A percentile compares a stretch with the other conserved stretches of the same genome.
Conservation (phyloP, 2,888 invertebrate genomes). For the Thymelicus lineola region DNA sequence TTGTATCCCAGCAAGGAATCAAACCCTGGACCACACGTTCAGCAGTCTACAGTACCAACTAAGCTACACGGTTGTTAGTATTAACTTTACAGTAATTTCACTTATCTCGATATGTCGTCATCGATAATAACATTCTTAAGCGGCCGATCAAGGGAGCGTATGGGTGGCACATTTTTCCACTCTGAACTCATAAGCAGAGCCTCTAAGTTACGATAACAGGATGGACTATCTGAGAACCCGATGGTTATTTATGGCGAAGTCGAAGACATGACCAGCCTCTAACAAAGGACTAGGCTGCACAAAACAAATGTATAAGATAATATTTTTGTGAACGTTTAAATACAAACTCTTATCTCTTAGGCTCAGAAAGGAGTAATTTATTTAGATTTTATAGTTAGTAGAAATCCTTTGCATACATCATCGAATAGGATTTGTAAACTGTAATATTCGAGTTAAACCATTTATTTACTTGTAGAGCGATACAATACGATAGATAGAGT, state of each 20-base stretch:
- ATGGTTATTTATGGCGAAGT: constrained; percentile 78
- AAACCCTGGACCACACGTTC: too few relatives aligned
- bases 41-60: too few relatives aligned
- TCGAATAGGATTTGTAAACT: too few relatives aligned
- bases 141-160: constrained; percentile 59
- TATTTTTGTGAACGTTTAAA: constrained; percentile 42
- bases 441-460: too few relatives aligned
- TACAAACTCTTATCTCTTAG: too few relatives aligned
- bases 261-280: constrained; percentile 60
- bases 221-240: constrained; percentile 74
- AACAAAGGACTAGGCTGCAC: constrained; percentile 72
- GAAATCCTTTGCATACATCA: too few relatives aligned
- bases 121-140: constrained; percentile 51
- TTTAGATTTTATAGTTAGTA: too few relatives aligned
- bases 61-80: too few relatives aligned
- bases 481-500: too few relatives aligned
- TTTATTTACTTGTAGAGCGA: too few relatives aligned
- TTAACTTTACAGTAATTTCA: neutral
- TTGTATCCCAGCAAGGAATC: too few relatives aligned
- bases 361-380: too few relatives aligned
- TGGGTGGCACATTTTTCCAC: constrained; percentile 70
- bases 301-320: constrained; percentile 76
- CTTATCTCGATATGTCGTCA: constrained; percentile 3
- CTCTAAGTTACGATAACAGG: constrained; percentile 68
- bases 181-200: constrained; percentile 76